Conservation (phyloP, 2,888 invertebrate species). For the Epiblema foenella region DNA sequence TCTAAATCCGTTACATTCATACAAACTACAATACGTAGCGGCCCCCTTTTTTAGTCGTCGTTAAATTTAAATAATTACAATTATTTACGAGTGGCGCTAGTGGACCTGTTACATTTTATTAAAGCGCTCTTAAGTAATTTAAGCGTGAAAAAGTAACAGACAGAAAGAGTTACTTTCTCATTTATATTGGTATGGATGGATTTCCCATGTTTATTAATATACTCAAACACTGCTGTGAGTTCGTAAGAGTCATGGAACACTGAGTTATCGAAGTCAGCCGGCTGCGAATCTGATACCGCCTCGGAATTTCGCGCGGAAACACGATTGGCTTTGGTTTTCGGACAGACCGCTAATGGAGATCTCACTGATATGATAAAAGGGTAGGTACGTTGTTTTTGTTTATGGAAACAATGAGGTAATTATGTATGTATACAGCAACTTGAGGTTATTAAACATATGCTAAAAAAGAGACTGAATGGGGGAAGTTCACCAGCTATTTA, state of each 20-base stretch:
- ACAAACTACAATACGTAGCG: no score
- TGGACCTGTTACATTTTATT: no score
- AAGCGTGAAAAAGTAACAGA: no score
- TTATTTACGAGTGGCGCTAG: no score
- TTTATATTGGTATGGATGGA: no score
- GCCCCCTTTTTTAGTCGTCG: no score
- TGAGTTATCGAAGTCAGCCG: background rate
- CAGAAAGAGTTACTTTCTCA: no score
- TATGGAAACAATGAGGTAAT: background rate
- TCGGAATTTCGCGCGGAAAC: slow-evolving; percentile 14
- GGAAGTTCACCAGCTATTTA: no score
- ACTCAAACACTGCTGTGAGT: slow-evolving; percentile 1
- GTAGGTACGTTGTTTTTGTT: background rate
- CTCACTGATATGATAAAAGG: background rate
- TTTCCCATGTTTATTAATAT: background rate
- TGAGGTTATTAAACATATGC: background rate
- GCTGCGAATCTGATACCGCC: slow-evolving; percentile 6
- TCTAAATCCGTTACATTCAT: no score
- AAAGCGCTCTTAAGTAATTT: no score
- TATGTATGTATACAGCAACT: background rate
- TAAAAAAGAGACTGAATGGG: no score
- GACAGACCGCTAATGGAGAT: background rate
- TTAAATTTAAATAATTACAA: no score
- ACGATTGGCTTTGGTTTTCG: background rate
- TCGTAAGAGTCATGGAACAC: background rate